A percentile compares a stretch with the other conserved stretches of the same genome.
Evolutionary conservation across 2,888 invertebrate genomes (phyloP).

Genomic region (Leucophenga montana): DNA sequence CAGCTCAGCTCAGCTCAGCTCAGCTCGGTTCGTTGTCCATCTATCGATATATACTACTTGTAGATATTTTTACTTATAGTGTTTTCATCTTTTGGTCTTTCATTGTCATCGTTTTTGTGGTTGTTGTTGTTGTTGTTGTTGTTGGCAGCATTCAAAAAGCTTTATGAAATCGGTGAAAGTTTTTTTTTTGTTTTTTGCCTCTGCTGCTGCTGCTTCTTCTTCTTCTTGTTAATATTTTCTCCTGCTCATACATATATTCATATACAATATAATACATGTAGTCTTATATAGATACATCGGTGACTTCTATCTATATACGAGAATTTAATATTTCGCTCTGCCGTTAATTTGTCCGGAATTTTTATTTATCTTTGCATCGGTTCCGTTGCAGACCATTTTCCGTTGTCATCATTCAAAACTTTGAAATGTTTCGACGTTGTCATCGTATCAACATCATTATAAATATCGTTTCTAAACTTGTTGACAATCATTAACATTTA

Average conservation of each 20-base stretch:
- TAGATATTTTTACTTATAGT: not conserved
- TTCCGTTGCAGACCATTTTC: not conserved
- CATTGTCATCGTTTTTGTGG: slow-evolving; percentile 25
- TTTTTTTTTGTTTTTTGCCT: slow-evolving; percentile 1
- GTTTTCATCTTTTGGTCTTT: slow-evolving; percentile 16
- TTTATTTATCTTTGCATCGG: slow-evolving; percentile 42
- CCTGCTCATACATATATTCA: slow-evolving; percentile 11
- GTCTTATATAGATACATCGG: too few species aligned
- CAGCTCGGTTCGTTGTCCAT: too few species aligned
- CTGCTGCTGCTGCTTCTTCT: slow-evolving; percentile 33
- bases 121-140: slow-evolving; percentile 27
- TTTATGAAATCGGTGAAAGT: slow-evolving; percentile 65
- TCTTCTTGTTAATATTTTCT: slow-evolving; percentile 34
- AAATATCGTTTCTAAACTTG: slow-evolving; percentile 1
- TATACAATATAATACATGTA: too few species aligned
- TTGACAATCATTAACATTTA: slow-evolving; percentile 26
- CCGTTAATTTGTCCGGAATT: slow-evolving; percentile 53
- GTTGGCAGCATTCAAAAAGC: slow-evolving; percentile 1
- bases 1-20: too few species aligned
- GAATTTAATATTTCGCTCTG: slow-evolving; percentile 43
- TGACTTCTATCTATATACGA: too few species aligned
- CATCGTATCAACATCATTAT: slow-evolving; percentile 19
- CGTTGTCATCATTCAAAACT: not conserved
- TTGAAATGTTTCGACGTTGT: too few species aligned
- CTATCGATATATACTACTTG: slow-evolving; percentile 26